These are phyloP conservation scores for Thaleichthys pacificus DNA, from an alignment of 2,797 vertebrate genomes.

Conservation along the genomic window DNA sequence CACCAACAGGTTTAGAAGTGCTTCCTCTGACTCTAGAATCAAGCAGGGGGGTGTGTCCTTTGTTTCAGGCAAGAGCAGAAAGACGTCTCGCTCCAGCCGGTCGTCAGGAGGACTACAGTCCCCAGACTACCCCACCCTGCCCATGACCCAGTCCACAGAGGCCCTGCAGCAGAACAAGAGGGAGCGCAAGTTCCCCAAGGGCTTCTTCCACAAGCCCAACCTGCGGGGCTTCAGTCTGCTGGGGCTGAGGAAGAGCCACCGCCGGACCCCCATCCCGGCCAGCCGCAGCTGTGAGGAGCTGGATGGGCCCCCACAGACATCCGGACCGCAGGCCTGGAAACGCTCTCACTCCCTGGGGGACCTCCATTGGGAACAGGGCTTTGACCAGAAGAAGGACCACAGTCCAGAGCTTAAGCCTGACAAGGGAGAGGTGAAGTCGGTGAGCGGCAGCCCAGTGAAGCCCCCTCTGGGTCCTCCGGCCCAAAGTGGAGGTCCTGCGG, in stretches of 20 bases:
- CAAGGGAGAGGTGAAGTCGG: conserved; percentile 35
- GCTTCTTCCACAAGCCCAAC: conserved; percentile 67
- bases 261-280: conserved; percentile 73
- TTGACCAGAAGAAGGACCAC: conserved; percentile 55
- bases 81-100: conserved; percentile 76
- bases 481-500: conserved; percentile 34
- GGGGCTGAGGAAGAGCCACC: conserved; percentile 76
- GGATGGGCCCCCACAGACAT: conserved; percentile 70
- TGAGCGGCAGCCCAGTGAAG: conserved; percentile 40
- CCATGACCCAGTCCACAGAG: conserved; percentile 79
- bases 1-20: background rate
- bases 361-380: conserved; percentile 77
- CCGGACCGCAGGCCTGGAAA: conserved; percentile 71
- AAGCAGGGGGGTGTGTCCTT: conserved; percentile 11
- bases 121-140: conserved; percentile 82
- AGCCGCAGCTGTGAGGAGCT: conserved; percentile 91
- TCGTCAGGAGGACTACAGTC: conserved; percentile 78
- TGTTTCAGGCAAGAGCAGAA: conserved; percentile 86
- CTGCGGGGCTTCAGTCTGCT: conserved; percentile 66
- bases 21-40: background rate
- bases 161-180: conserved; percentile 75
- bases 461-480: conserved; percentile 27
- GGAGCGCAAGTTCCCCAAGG: conserved; percentile 66
- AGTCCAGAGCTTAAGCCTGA: conserved; percentile 38
- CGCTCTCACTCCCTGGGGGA: conserved; percentile 92